Conservation (phyloP, 1,140 invertebrate genomes). For the Chrysoperla carnea region DNA sequence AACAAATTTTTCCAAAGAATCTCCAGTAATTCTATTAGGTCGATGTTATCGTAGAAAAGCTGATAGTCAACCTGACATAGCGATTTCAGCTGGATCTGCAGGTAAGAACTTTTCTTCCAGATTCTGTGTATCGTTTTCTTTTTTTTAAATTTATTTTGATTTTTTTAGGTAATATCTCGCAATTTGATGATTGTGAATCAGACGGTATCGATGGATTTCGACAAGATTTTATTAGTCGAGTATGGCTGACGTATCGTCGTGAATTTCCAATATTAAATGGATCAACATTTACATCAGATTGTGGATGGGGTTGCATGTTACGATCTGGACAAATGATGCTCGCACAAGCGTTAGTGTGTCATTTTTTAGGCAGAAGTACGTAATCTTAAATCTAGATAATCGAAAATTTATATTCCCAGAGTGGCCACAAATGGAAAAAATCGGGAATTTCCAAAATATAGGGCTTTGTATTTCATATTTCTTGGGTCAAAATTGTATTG, state of each 20-base stretch:
- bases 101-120: neutral
- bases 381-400: constrained; percentile 2
- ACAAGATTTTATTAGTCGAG: constrained; percentile 52
- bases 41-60: constrained; percentile 62
- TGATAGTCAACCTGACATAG: constrained; percentile 27
- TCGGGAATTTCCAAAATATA: too few relatives aligned
- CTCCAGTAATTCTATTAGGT: constrained; percentile 68
- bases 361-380: constrained; percentile 55
- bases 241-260: constrained; percentile 69
- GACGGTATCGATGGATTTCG: constrained; percentile 57
- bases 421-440: too few relatives aligned
- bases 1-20: constrained; percentile 70
- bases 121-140: neutral
- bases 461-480: too few relatives aligned
- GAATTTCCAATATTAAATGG: constrained; percentile 63
- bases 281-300: constrained; percentile 61
- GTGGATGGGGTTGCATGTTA: constrained; percentile 82
- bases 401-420: too few relatives aligned
- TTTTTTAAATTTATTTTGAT: neutral
- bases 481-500: too few relatives aligned
- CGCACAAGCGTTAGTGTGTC: constrained; percentile 57
- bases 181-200: constrained; percentile 12
- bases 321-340: constrained; percentile 77
- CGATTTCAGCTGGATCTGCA: constrained; percentile 9
- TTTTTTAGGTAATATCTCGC: constrained; percentile 7